Evolutionary conservation across 2,113 vertebrate genomes (phyloP).

Genomic region (Chlamydotis undulata): DNA sequence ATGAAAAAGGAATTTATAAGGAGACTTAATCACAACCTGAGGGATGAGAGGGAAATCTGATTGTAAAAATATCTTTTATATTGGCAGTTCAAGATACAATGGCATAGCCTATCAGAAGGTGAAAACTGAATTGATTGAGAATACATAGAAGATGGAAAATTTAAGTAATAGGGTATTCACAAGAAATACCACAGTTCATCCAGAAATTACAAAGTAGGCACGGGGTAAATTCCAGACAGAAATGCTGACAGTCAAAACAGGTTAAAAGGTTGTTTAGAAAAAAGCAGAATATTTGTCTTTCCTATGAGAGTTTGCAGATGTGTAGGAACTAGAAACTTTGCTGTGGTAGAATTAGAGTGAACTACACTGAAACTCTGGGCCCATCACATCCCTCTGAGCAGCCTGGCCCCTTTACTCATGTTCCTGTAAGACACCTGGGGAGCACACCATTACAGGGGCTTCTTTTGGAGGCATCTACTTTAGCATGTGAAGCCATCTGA

Average conservation of each 20-base stretch:
- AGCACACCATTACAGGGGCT: accelerated
- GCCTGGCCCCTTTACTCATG: accelerated
- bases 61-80: neutral
- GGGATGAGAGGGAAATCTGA: neutral
- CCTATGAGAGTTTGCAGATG: neutral
- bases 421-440: neutral
- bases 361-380: neutral
- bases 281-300: neutral
- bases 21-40: neutral
- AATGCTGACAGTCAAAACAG: neutral
- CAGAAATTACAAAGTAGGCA: neutral
- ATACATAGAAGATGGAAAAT: neutral
- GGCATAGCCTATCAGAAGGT: neutral
- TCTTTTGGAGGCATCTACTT: accelerated
- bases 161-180: neutral
- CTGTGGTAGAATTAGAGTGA: neutral
- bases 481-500: neutral
- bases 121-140: neutral
- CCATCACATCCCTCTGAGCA: neutral
- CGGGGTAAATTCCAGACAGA: neutral
- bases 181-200: neutral
- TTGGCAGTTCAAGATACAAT: neutral
- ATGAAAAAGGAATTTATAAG: neutral
- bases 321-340: neutral
- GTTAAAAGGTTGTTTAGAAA: neutral